Evolutionary conservation across 2,888 invertebrate species (phyloP), one percentile per base, ranked within the genome.

Genomic region (Mechanitis messenoides): DNA sequence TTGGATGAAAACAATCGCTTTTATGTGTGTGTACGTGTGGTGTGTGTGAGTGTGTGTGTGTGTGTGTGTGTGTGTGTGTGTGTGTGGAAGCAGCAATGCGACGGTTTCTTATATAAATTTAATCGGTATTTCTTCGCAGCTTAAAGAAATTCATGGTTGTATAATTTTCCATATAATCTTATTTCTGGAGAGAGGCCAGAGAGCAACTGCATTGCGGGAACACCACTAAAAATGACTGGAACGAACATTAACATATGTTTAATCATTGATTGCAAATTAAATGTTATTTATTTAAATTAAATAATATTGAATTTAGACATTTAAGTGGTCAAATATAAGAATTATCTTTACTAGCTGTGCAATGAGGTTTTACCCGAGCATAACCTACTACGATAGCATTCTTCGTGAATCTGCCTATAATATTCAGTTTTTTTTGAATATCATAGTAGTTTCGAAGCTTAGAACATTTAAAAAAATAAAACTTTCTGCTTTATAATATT

Each of bases 141-240:
- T 71, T 67, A 67, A 64, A 72, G 75, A 74, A 73, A 78, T 79
- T 79, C 76, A 75, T 74, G 76, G 28, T 72, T 72, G 73, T 75
- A 80, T 80, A 83, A 85, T 84, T 85, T 82, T 78, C 75, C 77
- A 80, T 78, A 83, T 83, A 85, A 86, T 87, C 79, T 84, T 68
- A 73, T 75, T 81, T 73, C 84, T 88, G 88, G 88, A 89, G 74
- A 69, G 64, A 62, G 77, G 87, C 88, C 87, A 87, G 85, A 72
- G 67, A 64, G 76, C 79, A 78, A 77, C 79, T 84, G 84, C 85
- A 85, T 73, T 84, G 85, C 86, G 72, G 82, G 71, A 66, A 71
- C 68, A 68, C 63, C 66, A 65, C 64, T 67, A 68, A 64, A 67
- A 67, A 63, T 65, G 65, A 65, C 64, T 64, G 55, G 63, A 67